These are phyloP conservation scores for Elegia similella DNA, from an alignment of 2,888 invertebrate genomes.

Conservation along the genomic window DNA sequence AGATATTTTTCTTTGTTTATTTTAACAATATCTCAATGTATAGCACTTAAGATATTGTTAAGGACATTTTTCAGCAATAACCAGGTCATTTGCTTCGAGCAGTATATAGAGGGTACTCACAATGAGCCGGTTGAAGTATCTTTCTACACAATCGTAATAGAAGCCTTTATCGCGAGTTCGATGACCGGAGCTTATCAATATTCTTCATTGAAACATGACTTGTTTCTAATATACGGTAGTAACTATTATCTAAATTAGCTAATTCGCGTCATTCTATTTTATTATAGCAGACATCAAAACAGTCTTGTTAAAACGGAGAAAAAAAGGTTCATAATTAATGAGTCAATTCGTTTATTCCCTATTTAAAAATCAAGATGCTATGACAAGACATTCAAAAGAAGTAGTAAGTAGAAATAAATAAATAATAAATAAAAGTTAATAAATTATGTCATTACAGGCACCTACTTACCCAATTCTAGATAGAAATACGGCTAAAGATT, in stretches of 20 bases:
- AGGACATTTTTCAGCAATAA: constrained; percentile 2
- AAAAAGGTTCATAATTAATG: no score
- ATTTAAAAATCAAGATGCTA: neutral
- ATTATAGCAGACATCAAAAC: constrained; percentile 2
- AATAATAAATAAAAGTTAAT: no score
- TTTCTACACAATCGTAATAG: constrained; percentile 39
- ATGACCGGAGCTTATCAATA: constrained; percentile 60
- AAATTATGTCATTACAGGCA: neutral
- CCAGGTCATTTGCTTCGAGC: constrained; percentile 4
- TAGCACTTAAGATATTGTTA: neutral
- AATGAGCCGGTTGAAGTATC: constrained; percentile 30
- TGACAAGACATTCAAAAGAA: no score
- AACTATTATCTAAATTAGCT: constrained; percentile 8
- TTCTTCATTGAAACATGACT: constrained; percentile 63
- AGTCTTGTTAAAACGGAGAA: no score
- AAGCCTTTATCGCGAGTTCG: constrained; percentile 56
- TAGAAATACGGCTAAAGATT: neutral
- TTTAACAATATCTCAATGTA: neutral
- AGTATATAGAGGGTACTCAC: neutral
- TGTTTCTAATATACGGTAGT: constrained; percentile 29
- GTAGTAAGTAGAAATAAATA: neutral
- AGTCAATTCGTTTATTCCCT: no score
- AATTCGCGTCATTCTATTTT: constrained; percentile 16
- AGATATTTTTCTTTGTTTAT: neutral
- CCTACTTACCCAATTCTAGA: neutral